These are phyloP conservation scores for Drosophila ambigua DNA, from an alignment of 1,140 invertebrate species.

Conservation along the genomic window DNA sequence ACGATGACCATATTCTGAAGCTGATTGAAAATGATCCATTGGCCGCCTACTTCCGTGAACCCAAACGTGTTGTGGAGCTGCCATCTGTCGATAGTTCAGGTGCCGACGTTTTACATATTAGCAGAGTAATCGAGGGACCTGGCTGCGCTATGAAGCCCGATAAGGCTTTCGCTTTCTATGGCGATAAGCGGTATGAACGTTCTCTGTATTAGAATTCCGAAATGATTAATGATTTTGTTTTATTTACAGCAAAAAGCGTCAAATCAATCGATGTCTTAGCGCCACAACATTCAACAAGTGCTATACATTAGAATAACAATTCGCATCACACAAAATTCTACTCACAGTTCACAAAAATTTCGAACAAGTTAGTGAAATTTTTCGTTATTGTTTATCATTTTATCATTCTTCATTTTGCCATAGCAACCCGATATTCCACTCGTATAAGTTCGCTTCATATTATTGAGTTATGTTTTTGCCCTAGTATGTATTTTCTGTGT, in stretches of 20 bases:
- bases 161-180: constrained; percentile 54
- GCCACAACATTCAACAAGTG: constrained; percentile 38
- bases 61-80: constrained; percentile 27
- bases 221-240: neutral
- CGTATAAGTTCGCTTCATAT: constrained; percentile 4
- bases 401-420: neutral
- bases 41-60: constrained; percentile 19
- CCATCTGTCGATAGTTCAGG: neutral
- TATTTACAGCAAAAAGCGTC: constrained; percentile 37
- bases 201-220: no score
- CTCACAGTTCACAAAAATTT: constrained; percentile 7
- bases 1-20: constrained; percentile 42
- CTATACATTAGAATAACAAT: constrained; percentile 31
- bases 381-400: constrained; percentile 15
- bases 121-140: constrained; percentile 38
- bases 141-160: constrained; percentile 43
- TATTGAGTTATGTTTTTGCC: constrained; percentile 9
- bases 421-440: neutral
- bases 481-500: constrained; percentile 10
- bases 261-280: constrained; percentile 10
- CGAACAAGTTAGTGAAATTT: neutral
- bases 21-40: constrained; percentile 37
- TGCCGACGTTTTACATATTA: constrained; percentile 16
- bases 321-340: neutral
- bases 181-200: constrained; percentile 44